Evolutionary conservation across 2,797 vertebrate genomes (phyloP).

Genomic region (Pogoniulus pusillus): DNA sequence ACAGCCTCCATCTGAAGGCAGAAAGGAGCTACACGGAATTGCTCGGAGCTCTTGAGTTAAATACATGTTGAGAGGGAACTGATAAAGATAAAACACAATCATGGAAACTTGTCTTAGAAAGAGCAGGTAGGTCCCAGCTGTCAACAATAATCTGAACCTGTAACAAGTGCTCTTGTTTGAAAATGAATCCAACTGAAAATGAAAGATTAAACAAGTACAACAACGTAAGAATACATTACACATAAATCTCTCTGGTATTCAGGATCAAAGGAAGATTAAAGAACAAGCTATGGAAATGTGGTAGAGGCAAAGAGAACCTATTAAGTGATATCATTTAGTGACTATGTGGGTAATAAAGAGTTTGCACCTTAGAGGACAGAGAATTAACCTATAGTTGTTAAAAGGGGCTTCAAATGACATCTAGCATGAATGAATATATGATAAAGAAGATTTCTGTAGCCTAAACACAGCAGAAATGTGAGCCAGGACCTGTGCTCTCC

Average conservation of each 20-base stretch:
- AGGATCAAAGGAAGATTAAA: slow-evolving; percentile 74
- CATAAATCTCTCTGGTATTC: slow-evolving; percentile 66
- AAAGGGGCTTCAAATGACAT: background rate
- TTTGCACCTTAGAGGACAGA: slow-evolving; percentile 15
- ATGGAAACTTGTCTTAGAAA: slow-evolving; percentile 18
- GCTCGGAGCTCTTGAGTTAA: slow-evolving; percentile 16
- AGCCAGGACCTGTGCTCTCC: background rate
- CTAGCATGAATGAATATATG: background rate
- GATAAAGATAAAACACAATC: slow-evolving; percentile 59
- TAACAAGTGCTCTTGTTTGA: slow-evolving; percentile 55
- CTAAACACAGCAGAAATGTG: background rate
- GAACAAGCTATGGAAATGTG: slow-evolving; percentile 67
- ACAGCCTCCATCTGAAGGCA: background rate
- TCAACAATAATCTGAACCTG: slow-evolving; percentile 59
- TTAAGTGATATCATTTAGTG: slow-evolving; percentile 50
- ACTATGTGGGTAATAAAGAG: background rate
- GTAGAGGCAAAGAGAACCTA: slow-evolving; percentile 45
- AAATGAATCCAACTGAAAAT: slow-evolving; percentile 65
- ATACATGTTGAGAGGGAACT: slow-evolving; percentile 11
- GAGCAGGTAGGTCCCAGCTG: slow-evolving; percentile 55
- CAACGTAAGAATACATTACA: slow-evolving; percentile 70
- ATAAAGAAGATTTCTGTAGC: background rate
- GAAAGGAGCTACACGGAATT: background rate
- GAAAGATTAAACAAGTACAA: slow-evolving; percentile 72
- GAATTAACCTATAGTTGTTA: background rate